Conservation (phyloP, 2,888 invertebrate genomes). For the Campoplex capitator region DNA sequence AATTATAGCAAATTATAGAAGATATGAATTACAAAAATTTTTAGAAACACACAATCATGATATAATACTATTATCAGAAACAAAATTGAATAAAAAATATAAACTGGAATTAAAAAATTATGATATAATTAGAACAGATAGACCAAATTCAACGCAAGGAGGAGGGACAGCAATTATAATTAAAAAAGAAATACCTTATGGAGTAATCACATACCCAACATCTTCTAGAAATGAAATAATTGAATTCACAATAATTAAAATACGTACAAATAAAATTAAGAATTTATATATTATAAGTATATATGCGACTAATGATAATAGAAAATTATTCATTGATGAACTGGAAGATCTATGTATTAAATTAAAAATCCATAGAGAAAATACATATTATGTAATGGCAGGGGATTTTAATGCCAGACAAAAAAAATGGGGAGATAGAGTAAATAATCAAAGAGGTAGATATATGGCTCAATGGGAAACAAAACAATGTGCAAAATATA, state of each 20-base stretch:
- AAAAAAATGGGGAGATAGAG: slow-evolving; percentile 2
- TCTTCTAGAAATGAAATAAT: slow-evolving; percentile 15
- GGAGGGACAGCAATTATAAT: slow-evolving; percentile 54
- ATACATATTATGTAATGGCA: slow-evolving; percentile 34
- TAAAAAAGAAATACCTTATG: slow-evolving; percentile 2
- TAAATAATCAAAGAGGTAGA: slow-evolving; percentile 22
- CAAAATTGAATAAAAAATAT: slow-evolving; percentile 13
- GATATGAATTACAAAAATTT: slow-evolving; percentile 33
- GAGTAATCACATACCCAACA: not conserved
- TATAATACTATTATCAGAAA: not conserved
- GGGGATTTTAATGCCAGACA: slow-evolving; percentile 39
- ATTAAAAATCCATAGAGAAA: not conserved
- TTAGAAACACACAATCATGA: slow-evolving; percentile 7
- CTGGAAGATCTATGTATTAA: not conserved
- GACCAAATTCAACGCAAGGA: slow-evolving; percentile 9
- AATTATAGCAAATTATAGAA: slow-evolving; percentile 16
- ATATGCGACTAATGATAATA: not conserved
- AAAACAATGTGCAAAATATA: not conserved
- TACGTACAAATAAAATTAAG: not conserved
- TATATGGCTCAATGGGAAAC: not conserved
- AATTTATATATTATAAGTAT: slow-evolving; percentile 31
- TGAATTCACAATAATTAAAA: slow-evolving; percentile 33
- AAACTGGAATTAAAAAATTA: slow-evolving; percentile 9
- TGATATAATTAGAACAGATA: not conserved
- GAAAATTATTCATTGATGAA: not conserved